These are phyloP conservation scores for Antigone vipio DNA, from an alignment of 2,113 vertebrate species.

Conservation along the genomic window DNA sequence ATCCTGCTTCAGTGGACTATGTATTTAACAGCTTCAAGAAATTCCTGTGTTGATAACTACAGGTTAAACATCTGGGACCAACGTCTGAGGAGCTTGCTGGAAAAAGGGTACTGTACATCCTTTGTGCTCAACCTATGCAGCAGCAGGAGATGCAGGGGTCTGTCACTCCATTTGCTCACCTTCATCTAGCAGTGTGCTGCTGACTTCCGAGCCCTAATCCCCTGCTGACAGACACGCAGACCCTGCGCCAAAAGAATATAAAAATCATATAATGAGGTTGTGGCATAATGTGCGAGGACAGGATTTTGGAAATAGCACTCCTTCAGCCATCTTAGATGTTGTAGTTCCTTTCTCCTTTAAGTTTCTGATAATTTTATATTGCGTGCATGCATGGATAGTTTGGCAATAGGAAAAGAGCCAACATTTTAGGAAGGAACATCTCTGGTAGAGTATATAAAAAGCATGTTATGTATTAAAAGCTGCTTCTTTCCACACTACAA, in stretches of 20 bases:
- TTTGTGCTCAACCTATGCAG: not conserved
- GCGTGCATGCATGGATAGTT: not conserved
- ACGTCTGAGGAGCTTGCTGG: not conserved
- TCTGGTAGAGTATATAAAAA: not conserved
- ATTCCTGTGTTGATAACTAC: not conserved
- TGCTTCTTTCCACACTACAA: not conserved
- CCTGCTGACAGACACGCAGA: not conserved
- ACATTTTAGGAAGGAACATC: not conserved
- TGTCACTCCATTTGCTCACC: not conserved
- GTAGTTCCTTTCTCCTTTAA: not conserved
- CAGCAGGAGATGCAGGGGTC: not conserved
- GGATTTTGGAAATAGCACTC: not conserved
- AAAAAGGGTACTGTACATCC: not conserved
- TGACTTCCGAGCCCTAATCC: not conserved
- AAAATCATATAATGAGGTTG: not conserved
- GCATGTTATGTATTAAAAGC: not conserved
- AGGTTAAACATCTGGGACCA: not conserved
- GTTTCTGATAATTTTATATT: not conserved
- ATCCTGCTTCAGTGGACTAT: not conserved
- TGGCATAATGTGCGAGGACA: not conserved
- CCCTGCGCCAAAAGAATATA: not conserved
- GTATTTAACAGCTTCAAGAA: not conserved
- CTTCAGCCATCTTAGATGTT: not conserved
- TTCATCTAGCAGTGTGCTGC: not conserved
- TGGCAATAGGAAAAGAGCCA: not conserved